Percentiles rank a stretch among this genome's conserved stretches.
These are phyloP conservation scores for Dasypolia templi DNA, from an alignment of 2,888 invertebrate genomes.

Conservation along the genomic window DNA sequence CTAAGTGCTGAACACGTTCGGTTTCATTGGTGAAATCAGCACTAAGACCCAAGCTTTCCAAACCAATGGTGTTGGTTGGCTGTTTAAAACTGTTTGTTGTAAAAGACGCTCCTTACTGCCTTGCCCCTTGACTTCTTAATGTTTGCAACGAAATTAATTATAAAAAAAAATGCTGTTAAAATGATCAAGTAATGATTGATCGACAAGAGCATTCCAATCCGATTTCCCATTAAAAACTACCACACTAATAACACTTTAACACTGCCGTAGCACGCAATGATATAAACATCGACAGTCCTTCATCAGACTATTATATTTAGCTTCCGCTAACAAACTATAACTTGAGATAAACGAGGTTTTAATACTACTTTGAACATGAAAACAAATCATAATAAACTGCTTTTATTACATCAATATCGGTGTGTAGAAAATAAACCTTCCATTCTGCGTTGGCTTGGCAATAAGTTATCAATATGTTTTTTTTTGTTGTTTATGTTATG, in stretches of 20 bases:
- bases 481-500: constrained; percentile 48
- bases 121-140: constrained; percentile 33
- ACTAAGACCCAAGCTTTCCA: not conserved
- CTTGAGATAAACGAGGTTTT: constrained; percentile 34
- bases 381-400: constrained; percentile 49
- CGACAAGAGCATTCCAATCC: constrained; percentile 30
- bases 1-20: no score
- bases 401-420: constrained; percentile 23
- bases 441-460: constrained; percentile 1
- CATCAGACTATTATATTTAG: constrained; percentile 34
- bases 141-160: not conserved
- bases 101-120: not conserved
- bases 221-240: constrained; percentile 40
- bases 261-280: constrained; percentile 47
- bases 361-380: constrained; percentile 31
- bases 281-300: constrained; percentile 43
- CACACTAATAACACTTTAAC: constrained; percentile 38
- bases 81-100: not conserved
- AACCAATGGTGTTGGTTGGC: not conserved
- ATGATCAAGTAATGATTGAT: constrained; percentile 44
- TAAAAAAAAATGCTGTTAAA: constrained; percentile 15
- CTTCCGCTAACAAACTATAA: constrained; percentile 54
- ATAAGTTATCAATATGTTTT: constrained; percentile 54
- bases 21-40: no score
- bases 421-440: constrained; percentile 28